Evolutionary conservation across 2,113 vertebrate species (phyloP), one percentile per base, ranked within the genome.

Genomic region (Salvelinus namaycush): DNA sequence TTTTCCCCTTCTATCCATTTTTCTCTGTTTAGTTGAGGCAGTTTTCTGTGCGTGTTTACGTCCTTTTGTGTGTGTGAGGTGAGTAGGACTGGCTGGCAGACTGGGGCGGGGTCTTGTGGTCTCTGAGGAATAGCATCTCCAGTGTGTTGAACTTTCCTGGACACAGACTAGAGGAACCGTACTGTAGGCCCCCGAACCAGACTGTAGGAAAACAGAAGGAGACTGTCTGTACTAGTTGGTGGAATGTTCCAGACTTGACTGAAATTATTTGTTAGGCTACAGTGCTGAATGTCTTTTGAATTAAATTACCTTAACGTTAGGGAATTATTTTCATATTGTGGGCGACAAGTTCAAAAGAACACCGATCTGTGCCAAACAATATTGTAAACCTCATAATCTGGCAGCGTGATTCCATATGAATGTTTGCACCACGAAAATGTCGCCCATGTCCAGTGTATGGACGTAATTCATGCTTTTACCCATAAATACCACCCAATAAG

Each of bases 81-180:
- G 60, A 22, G 60, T 12, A 26, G 24, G 22, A 13, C 62, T 65
- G 62, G 5, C 26, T 7, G 24, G n/a, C n/a, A 27, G 9, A 26
- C 62, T 65, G 62, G 26, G 5, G 11, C 13, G 22, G 22, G n/a
- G 9, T 65, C 11, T 65, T 65, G 7, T 65, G 62, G n/a, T 24
- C 62, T 65, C 62, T 14, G 24, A 65, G 62, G 62, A 65, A 65
- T 26, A 65, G 62, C n/a, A 65, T 20, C 62, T 65, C 62, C 24
- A 62, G 59, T 4, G 9, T 22, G 9, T 22, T 65, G n/a, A 16
- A 4, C 20, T 26, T 26, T 65, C 62, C 22, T 24, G 62, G 24
- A 51, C 20, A 22, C 22, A 65, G 7, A 65, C 62, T 12, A 26
- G 24, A 4, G 9, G 49, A 51, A 51, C 49, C 2, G 14, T 26